Evolutionary conservation across 2,113 vertebrate genomes (phyloP), one percentile per base, ranked within the genome.

Genomic region (Takifugu bimaculatus): DNA sequence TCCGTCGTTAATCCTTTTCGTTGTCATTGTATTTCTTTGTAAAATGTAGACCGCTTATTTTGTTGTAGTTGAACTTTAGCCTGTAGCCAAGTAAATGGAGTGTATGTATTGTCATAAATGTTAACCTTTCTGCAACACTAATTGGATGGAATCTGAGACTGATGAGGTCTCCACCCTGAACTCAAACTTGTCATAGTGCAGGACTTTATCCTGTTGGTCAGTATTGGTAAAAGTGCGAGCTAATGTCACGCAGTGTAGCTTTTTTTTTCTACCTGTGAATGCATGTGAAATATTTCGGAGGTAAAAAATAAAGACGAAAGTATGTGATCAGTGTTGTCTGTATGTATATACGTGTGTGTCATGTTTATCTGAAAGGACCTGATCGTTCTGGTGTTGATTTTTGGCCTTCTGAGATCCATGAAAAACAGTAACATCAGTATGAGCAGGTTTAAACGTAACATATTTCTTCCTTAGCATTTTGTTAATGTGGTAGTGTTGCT

Each of bases 221-320:
- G 72, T 65, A 35, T 50, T 73, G 57, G 44, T 54, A 44, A 58
- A 64, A 55, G 15, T 47, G 35, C 35, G 26, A 13, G 57, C 39
- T 25, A 62, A 49, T 3, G 14, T 47, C 54, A 53, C 13, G 6
- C 28, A 14, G 26, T 14, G 26, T 15, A 48, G 3, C n/a, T 48
- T 28, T 54, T 28, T 12, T 74, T 79, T 28, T 68, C 77, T 20
- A 20, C 20, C 51, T 85, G 69, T 85, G 77, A 29, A 82, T 81
- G 80, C 79, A 86, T 91, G 78, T 86, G 61, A 77, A 76, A 79
- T 86, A 82, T 63, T 83, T 88, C 57, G 48, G 20, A 65, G 52
- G 64, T 61, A 85, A 76, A 79, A 80, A 88, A 67, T 52, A 79
- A 80, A 88, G 72, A 80, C 80, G 70, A 2, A 26, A 68, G 59